phyloP scores from a whole-genome alignment of 1,140 invertebrate genomes.

The Hestina assimilis region DNA sequence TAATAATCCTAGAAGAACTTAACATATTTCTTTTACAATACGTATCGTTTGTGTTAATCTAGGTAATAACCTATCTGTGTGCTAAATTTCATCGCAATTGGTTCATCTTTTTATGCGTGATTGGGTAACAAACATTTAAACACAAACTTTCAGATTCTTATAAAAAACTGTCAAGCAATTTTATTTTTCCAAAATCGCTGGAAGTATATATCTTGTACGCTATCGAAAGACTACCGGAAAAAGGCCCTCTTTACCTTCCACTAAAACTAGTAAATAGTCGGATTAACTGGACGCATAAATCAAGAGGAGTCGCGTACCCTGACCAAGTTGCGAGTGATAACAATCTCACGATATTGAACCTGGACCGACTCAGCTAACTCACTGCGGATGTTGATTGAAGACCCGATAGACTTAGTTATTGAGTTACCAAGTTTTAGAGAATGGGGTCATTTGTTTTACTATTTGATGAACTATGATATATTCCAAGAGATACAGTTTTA shows the following conservation, averaged over 20 bases:
- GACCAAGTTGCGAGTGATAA: slow-evolving; percentile 36
- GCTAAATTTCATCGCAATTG: too few relatives aligned
- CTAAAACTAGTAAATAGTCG: slow-evolving; percentile 76
- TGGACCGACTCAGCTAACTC: slow-evolving; percentile 28
- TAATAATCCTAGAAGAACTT: too few relatives aligned
- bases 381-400: slow-evolving; percentile 22
- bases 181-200: slow-evolving; percentile 13
- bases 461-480: neutral
- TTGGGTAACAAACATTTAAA: too few relatives aligned
- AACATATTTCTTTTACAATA: too few relatives aligned
- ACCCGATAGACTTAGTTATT: neutral
- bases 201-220: slow-evolving; percentile 17
- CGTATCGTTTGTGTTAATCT: too few relatives aligned
- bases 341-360: slow-evolving; percentile 44
- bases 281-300: slow-evolving; percentile 73
- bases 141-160: too few relatives aligned
- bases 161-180: neutral
- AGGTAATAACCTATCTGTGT: too few relatives aligned
- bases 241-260: slow-evolving; percentile 71
- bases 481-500: too few relatives aligned
- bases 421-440: slow-evolving; percentile 7
- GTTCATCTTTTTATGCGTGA: too few relatives aligned
- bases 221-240: slow-evolving; percentile 53
- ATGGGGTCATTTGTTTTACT: neutral
- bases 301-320: slow-evolving; percentile 32